Base-by-base conservation (phyloP, 2,888 invertebrate genomes). In the Xanthorhoe designata region DNA sequence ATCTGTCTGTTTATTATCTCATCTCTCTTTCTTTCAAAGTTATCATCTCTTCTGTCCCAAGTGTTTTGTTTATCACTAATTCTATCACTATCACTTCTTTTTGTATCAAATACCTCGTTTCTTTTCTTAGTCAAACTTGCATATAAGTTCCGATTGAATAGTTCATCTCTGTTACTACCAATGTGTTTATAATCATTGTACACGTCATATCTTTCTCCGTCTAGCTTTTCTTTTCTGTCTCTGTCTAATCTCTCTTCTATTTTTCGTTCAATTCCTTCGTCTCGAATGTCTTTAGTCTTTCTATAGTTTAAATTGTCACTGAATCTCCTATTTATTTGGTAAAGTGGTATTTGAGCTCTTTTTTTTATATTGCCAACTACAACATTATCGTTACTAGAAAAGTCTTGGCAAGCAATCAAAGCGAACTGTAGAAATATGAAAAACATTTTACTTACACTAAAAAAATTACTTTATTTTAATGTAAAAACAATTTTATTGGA, bases 301-400 rank as follows among this genome's bases (percentile, higher is more conserved):
- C 76, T 68, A 54, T 76, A 76, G 52, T 60, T 71, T 19, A 75
- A 59, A 18, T 72, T 59, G 0, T 47, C 35, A 9, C 55, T 62
- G 18, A 47, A 58, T 35, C 67, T 65, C 61, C 67, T 65, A 13
- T 63, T 65, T 10, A 63, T 66, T 8, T 55, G 54, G 13, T 55
- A 59, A 0, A 75, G 59, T 0, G 75, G 74, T 56, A 70, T 68
- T 58, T 70, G 70, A 0, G 66, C 71, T 19, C 75, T 61, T 45
- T 59, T 74, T 50, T 49, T 64, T 0, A 75, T 52, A 55, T 68
- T 74, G 2, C 69, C 71, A 49, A 72, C 64, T 0, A 75, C 38
- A 6, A 69, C 9, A 24, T 49, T 49, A 13, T 70, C 66, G 54
- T 60, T 58, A 42, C 63, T 54, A 15, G 45, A 42, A 55, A 61